phyloP scores from a whole-genome alignment of 2,797 vertebrate species.

The Diceros bicornis region DNA sequence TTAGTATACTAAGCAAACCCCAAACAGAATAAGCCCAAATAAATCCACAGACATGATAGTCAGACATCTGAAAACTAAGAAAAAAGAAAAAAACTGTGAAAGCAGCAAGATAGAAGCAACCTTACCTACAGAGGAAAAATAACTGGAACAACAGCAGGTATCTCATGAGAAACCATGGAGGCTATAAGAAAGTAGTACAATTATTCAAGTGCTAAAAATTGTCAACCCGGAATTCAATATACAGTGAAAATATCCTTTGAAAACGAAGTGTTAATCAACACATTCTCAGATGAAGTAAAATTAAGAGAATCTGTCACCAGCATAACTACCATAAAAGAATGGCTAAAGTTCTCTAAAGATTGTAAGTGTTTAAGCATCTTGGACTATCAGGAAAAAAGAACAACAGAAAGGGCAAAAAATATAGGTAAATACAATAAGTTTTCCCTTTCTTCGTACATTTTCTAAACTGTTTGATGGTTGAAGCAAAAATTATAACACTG shows the following conservation, averaged over 20 bases:
- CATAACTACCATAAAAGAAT: background rate
- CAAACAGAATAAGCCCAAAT: background rate
- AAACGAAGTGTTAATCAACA: background rate
- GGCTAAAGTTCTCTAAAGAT: background rate
- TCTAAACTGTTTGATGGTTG: background rate
- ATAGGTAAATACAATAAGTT: background rate
- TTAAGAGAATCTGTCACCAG: background rate
- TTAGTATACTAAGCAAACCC: background rate
- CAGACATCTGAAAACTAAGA: background rate
- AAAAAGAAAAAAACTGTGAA: background rate
- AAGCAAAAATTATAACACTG: background rate
- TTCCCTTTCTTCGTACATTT: background rate
- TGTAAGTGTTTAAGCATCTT: background rate
- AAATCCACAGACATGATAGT: background rate
- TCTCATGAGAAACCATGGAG: background rate
- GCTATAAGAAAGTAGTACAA: background rate
- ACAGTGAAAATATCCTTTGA: background rate
- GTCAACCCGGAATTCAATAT: background rate
- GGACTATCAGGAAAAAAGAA: background rate
- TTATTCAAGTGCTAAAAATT: background rate
- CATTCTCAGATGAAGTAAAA: background rate
- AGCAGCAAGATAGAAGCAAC: background rate
- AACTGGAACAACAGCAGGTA: background rate
- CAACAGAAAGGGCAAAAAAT: background rate
- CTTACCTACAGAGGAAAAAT: background rate